A percentile compares a stretch with the other conserved stretches of the same genome.
phyloP scores from a whole-genome alignment of 1,140 invertebrate genomes.

The Drosophila nasuta region DNA sequence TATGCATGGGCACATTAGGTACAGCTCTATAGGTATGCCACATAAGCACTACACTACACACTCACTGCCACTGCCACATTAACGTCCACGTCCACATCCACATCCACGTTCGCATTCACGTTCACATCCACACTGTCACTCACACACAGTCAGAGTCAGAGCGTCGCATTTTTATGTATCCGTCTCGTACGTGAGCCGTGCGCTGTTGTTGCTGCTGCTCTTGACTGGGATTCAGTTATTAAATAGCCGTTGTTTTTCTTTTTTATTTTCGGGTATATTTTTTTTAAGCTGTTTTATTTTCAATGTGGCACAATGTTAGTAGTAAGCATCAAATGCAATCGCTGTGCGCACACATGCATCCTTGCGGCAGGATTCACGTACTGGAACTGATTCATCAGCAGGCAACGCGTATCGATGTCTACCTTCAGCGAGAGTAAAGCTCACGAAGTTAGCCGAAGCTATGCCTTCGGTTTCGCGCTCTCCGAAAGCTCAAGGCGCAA shows the following conservation, averaged over 20 bases:
- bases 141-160: constrained; percentile 18
- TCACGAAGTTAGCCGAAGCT: constrained; percentile 36
- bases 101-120: constrained; percentile 20
- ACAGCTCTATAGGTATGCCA: constrained; percentile 66
- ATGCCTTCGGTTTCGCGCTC: background rate
- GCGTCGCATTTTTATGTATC: constrained; percentile 69
- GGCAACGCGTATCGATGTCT: constrained; percentile 17
- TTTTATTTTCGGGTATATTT: constrained; percentile 21
- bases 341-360: constrained; percentile 64
- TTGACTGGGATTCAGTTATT: constrained; percentile 76
- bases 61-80: constrained; percentile 14
- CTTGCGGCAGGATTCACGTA: constrained; percentile 76
- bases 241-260: constrained; percentile 65
- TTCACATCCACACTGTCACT: constrained; percentile 25
- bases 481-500: constrained; percentile 13
- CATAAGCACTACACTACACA: constrained; percentile 42
- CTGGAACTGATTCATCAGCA: constrained; percentile 73
- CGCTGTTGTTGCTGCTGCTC: constrained; percentile 41
- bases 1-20: constrained; percentile 73
- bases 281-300: constrained; percentile 66
- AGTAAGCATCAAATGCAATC: constrained; percentile 30
- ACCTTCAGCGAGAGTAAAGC: constrained; percentile 27
- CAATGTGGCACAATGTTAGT: constrained; percentile 73
- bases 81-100: constrained; percentile 2
- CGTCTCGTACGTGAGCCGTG: constrained; percentile 62